These are phyloP conservation scores for Dallia pectoralis DNA, from an alignment of 2,797 vertebrate species.

Conservation along the genomic window DNA sequence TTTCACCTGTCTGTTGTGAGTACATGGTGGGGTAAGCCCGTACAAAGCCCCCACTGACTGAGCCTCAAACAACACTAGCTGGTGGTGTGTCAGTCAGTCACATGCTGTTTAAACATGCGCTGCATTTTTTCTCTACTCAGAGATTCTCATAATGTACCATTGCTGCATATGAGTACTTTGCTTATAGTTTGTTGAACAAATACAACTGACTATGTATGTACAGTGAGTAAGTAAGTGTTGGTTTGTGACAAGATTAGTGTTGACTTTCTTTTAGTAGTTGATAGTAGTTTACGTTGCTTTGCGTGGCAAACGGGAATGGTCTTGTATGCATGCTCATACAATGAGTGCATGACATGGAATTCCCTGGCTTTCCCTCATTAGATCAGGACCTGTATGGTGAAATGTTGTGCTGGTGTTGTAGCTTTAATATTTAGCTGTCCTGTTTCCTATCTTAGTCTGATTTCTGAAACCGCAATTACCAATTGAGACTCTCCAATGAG, in stretches of 20 bases:
- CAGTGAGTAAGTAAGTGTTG: not conserved
- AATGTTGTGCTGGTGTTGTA: not conserved
- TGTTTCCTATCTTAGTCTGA: not conserved
- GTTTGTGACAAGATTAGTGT: not conserved
- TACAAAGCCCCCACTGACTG: constrained; percentile 51
- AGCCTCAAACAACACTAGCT: constrained; percentile 24
- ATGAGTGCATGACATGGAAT: not conserved
- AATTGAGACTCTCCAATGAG: not conserved
- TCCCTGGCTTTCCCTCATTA: not conserved
- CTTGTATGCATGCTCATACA: not conserved
- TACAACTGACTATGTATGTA: not conserved
- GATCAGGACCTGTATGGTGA: not conserved
- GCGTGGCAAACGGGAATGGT: not conserved
- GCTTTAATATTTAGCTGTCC: not conserved
- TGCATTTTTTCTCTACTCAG: constrained; percentile 31
- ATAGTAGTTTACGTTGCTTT: not conserved
- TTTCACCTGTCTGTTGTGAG: constrained; percentile 16
- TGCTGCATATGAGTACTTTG: not conserved
- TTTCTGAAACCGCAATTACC: not conserved
- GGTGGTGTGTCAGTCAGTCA: constrained; percentile 38
- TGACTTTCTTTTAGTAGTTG: not conserved
- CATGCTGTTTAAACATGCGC: constrained; percentile 45
- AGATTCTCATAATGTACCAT: not conserved
- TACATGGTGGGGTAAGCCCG: constrained; percentile 17
- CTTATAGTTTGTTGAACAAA: not conserved